These are phyloP conservation scores for Stenolophus ochropezus DNA, from an alignment of 2,888 invertebrate genomes.

Conservation along the genomic window DNA sequence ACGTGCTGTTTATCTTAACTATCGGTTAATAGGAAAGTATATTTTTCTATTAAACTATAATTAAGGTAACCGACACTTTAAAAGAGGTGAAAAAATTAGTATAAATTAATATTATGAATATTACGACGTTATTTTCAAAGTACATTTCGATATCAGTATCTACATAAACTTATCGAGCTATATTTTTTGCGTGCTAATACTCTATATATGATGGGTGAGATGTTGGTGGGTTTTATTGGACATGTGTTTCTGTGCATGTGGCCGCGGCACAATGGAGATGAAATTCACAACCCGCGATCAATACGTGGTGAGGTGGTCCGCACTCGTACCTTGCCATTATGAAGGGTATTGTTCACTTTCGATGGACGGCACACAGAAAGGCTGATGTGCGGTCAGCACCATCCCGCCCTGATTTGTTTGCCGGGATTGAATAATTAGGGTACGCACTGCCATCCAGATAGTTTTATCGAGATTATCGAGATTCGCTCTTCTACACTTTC, in stretches of 20 bases:
- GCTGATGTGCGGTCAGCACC: constrained; percentile 21
- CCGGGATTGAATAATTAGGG: constrained; percentile 13
- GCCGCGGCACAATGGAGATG: constrained; percentile 46
- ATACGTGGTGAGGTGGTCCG: constrained; percentile 20
- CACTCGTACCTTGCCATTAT: constrained; percentile 29
- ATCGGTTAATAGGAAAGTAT: no score
- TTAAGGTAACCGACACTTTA: no score
- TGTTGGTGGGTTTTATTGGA: constrained; percentile 45
- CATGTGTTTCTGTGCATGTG: constrained; percentile 45
- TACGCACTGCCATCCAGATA: no score
- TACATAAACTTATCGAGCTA: not conserved
- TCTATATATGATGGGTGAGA: not conserved
- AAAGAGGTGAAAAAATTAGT: no score
- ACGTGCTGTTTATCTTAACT: no score
- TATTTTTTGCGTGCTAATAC: not conserved
- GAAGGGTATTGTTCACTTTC: constrained; percentile 46
- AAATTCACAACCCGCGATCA: constrained; percentile 47
- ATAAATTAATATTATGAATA: no score
- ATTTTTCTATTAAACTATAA: no score
- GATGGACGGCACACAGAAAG: constrained; percentile 10
- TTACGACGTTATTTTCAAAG: no score
- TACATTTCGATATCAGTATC: not conserved
- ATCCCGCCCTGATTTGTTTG: not conserved
- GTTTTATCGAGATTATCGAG: no score
- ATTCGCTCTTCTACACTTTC: no score